Base-by-base conservation (phyloP, 2,888 invertebrate genomes). In the Drosophila stalkeri region DNA sequence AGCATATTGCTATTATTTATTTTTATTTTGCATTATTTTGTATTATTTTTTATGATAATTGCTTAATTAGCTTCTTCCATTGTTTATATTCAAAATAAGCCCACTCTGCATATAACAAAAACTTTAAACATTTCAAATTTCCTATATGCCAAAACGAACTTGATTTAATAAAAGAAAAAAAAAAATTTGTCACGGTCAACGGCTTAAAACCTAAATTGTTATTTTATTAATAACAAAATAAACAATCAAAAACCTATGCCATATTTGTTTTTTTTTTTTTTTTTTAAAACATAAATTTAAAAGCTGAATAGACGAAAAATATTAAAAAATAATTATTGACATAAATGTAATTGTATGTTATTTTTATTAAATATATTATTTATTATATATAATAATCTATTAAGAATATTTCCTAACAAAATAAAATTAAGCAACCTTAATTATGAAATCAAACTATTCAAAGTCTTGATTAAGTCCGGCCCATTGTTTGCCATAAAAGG, bases 121-220 rank as follows among this genome's bases (percentile, higher is more conserved):
- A 9, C 31, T 31, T 27, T 27, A 31, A 47, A 31, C n/a, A 49
- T 49, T 12, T 6, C 18, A 33, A 49, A 33, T 49, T 49, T 49
- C 49, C 49, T 49, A 33, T 4, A 49, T 49, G 49, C 49, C 31
- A n/a, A 33, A 31, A 18, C n/a, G 5, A 49, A 31, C 18, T 49
- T 49, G 49, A 49, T 33, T n/a, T 1, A 18, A 31, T 33, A 49
- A 49, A 31, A 7, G 33, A 49, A 31, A 31, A 49, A n/a, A 16
- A 9, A 49, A 47, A 49, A 31, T 49, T 18, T 33, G 12, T 49
- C 49, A 49, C 49, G 49, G 49, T 49, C 49, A 49, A 31, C 31
- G 18, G 49, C 31, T 18, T 49, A 49, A 49, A 6, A 6, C n/a
- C 5, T n/a, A 27, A 47, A 47, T 47, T 47, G 16, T 47, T 47